Conservation (phyloP, 2,113 vertebrate species). For the Megaceryle torquata region DNA sequence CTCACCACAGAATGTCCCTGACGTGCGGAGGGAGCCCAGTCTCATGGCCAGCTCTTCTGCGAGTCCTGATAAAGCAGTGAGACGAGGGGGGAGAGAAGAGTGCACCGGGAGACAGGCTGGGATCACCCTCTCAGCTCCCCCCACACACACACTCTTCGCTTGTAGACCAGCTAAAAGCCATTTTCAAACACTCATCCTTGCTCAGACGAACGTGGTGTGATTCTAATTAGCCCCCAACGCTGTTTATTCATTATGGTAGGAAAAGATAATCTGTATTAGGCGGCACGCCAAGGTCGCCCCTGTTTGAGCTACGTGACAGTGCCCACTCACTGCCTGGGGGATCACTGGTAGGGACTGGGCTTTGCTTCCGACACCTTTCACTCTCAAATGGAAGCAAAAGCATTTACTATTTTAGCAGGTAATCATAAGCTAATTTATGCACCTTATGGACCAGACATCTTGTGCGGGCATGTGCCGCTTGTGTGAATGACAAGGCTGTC, state of each 20-base stretch:
- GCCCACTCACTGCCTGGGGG: fast-evolving
- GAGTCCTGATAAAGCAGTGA: not conserved
- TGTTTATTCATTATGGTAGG: not conserved
- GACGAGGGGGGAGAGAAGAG: not conserved
- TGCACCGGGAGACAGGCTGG: fast-evolving
- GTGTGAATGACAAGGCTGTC: not conserved
- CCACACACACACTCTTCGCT: fast-evolving
- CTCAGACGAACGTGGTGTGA: fast-evolving
- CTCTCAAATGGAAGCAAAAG: not conserved
- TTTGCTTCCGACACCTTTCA: fast-evolving
- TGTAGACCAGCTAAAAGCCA: not conserved
- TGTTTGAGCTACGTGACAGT: fast-evolving
- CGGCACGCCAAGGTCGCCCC: fast-evolving
- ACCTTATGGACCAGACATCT: fast-evolving
- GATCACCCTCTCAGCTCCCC: not conserved
- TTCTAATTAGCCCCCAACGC: not conserved
- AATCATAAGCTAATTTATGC: not conserved
- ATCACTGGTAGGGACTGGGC: not conserved
- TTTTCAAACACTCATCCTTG: not conserved
- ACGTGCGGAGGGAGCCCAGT: not conserved
- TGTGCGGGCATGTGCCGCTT: fast-evolving
- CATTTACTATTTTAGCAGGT: not conserved
- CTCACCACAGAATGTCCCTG: constrained; percentile 18
- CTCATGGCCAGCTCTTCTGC: not conserved
- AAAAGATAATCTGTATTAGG: fast-evolving